These are phyloP conservation scores for Solea solea DNA, from an alignment of 2,113 vertebrate genomes.

Conservation along the genomic window DNA sequence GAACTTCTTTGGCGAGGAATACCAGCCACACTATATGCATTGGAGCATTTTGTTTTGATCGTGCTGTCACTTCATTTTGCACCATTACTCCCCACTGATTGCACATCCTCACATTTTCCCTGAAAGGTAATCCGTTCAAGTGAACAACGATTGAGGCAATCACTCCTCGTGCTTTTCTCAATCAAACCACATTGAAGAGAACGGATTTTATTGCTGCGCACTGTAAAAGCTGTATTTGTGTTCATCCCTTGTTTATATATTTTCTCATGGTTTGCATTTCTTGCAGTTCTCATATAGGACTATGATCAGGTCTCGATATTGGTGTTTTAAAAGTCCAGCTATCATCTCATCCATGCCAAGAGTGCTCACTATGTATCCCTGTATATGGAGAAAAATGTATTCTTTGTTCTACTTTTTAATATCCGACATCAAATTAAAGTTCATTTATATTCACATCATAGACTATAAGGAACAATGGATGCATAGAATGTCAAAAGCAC, in stretches of 20 bases:
- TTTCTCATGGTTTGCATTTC: conserved; percentile 14
- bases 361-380: background rate
- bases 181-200: conserved; percentile 42
- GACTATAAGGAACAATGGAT: no score
- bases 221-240: conserved; percentile 30
- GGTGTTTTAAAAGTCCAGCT: background rate
- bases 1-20: no score
- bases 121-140: conserved; percentile 59
- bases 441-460: no score
- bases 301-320: background rate
- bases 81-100: conserved; percentile 49
- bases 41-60: conserved; percentile 39
- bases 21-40: background rate
- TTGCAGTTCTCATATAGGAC: background rate
- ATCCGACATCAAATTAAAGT: no score
- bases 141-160: conserved; percentile 62
- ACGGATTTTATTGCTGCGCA: conserved; percentile 14
- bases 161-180: conserved; percentile 24
- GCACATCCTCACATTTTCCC: conserved; percentile 33
- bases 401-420: no score
- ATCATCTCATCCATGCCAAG: background rate
- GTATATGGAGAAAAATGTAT: no score
- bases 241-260: conserved; percentile 23
- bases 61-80: conserved; percentile 40
- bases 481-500: no score